Evolutionary conservation across 2,888 invertebrate genomes (phyloP).

Genomic region (Rapana venosa): DNA sequence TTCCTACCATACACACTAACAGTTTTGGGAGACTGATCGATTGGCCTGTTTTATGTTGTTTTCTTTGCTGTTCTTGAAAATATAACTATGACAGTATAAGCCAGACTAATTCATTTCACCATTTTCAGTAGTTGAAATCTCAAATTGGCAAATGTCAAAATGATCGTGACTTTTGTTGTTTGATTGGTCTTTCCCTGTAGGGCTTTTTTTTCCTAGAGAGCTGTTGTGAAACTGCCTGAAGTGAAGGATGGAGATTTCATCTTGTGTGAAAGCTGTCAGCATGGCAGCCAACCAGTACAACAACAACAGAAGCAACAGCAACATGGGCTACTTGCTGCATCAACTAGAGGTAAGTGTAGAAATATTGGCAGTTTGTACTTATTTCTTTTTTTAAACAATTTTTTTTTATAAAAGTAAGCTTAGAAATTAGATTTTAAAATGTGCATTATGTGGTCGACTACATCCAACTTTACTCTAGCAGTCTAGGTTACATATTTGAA

Average conservation of each 20-base stretch:
- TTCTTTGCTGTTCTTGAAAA: too few species aligned
- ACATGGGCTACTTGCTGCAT: conserved; percentile 66
- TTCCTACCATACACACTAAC: too few species aligned
- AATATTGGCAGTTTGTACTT: background rate
- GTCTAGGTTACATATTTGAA: too few species aligned
- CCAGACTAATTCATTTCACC: background rate
- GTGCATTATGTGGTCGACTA: too few species aligned
- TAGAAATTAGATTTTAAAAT: too few species aligned
- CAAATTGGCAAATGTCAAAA: background rate
- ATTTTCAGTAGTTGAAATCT: too few species aligned
- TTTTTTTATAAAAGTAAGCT: too few species aligned
- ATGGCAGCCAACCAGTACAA: conserved; percentile 69
- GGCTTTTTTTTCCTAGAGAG: background rate
- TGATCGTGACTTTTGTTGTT: background rate
- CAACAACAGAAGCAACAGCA: conserved; percentile 64
- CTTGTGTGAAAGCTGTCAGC: conserved; percentile 68
- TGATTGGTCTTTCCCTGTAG: background rate
- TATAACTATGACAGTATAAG: too few species aligned
- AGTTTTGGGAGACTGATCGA: too few species aligned
- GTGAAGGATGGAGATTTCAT: conserved; percentile 61
- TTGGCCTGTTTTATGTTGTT: too few species aligned
- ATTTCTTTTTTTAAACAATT: background rate
- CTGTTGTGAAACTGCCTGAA: background rate
- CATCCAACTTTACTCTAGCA: too few species aligned
- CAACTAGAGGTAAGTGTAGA: conserved; percentile 70